Base-by-base conservation (phyloP, 2,797 vertebrate genomes). In the Forpus xanthops region DNA sequence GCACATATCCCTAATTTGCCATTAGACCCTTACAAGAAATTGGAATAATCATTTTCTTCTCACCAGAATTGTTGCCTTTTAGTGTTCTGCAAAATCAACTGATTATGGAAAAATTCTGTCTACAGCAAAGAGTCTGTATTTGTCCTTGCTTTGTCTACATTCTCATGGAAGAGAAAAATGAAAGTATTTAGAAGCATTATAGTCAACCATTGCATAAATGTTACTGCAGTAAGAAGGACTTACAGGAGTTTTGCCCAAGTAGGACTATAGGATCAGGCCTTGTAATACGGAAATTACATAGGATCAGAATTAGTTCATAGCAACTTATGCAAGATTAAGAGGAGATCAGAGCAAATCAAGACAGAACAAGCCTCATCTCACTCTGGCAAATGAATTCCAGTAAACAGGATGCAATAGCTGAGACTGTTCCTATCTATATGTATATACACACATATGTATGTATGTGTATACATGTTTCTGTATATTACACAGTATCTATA, bases 401-500 rank as follows among this genome's bases (percentile, higher is more conserved):
- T 65, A 65, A 96, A 85, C 23, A 67, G 64, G 86, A 93, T 60
- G 79, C 47, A 94, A 83, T 39, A 94, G 65, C 64, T 90, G 75
- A 94, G 47, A 70, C 25, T 66, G 61, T 94, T 96, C 33, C 67
- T 79, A 87, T 35, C 73, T 94, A 24, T 86, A 88, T 68, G 70
- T 65, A 82, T 76, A 94, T 85, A 95, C 74, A 96, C 86, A 95
- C 88, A 72, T 23, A 49, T 12, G 20, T n/a, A 82, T 81, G 93
- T 49, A 72, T 91, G 80, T 84, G 19, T 82, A 50, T 80, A 73
- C 78, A 74, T 77, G 44, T 68, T 75, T 78, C 79, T 78, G 71
- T 77, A 68, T 77, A 78, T 83, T 93, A 87, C 88, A 92, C 82
- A 94, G 65, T 77, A 94, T 91, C 91, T 95, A 68, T 92, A 70